Base-by-base conservation (phyloP, 1,140 invertebrate genomes). In the Drosophila arizonae region DNA sequence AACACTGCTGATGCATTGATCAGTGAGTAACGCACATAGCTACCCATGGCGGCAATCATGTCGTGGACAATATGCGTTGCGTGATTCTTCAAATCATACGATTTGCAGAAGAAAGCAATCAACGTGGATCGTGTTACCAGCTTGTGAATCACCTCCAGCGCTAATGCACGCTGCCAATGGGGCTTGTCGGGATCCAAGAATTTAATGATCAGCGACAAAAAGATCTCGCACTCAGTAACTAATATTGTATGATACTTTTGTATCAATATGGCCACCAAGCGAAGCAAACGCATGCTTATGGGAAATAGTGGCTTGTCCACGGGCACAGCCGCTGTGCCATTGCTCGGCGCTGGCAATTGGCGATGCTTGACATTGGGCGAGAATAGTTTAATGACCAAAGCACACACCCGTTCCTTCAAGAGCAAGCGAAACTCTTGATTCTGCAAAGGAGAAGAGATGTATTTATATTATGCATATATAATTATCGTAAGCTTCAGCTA, bases 181-280 rank as follows among this genome's bases (percentile, higher is more conserved):
- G 97, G 97, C 92, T 99, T 98, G 82, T 99, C 98, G 10, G 96
- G 96, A 92, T 99, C 98, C 90, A 99, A 92, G 93, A 99, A 99
- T 92, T 99, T 99, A 4, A 99, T 97, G 41, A 99, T 96, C 36
- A 99, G 93, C 1, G 98, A 99, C 48, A 99, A 93, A 92, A 99
- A 99, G 86, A 99, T 99, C 93, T 99, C 99, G 93, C 98, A 99
- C 92, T 99, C 98, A 4, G 98, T 99, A 90, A 98, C 98, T 93
- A 99, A 92, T 73, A 99, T 93, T 17, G 94, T 94, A 91, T 99
- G 98, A 93, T 99, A 99, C 90, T 98, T 96, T 90, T 97, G 96
- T 82, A 99, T 95, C 24, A 99, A 94, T 77, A 99, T 95, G 6
- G 97, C 96, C 17, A 99, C 98, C 72, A 99, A 96, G 67, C 98